Conservation (phyloP, 2,113 vertebrate genomes). For the Cochlearius cochlearius region DNA sequence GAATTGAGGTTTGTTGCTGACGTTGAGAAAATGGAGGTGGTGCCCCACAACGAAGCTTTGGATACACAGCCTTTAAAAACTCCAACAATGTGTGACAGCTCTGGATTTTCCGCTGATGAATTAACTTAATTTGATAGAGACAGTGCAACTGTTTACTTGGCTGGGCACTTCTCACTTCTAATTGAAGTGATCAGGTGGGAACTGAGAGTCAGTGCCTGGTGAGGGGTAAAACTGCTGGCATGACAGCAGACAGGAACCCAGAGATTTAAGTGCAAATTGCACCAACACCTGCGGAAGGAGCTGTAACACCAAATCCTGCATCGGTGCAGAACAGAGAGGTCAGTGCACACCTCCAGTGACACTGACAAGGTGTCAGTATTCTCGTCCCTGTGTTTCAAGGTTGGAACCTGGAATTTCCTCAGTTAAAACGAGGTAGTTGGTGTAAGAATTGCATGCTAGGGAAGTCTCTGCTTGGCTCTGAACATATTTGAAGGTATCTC, state of each 20-base stretch:
- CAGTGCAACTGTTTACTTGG: neutral
- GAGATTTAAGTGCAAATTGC: neutral
- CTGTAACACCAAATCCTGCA: neutral
- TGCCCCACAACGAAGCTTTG: neutral
- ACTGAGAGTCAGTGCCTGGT: neutral
- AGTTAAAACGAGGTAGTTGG: neutral
- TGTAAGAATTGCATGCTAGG: neutral
- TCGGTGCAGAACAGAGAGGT: accelerated
- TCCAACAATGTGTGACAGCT: neutral
- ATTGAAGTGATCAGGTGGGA: neutral
- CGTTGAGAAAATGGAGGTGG: slow-evolving; percentile 2
- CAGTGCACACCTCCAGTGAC: neutral
- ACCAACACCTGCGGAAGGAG: neutral
- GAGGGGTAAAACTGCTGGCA: neutral
- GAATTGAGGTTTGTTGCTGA: slow-evolving; percentile 10
- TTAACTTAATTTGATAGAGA: neutral
- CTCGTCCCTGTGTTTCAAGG: neutral
- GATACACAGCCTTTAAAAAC: neutral
- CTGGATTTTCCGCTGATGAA: neutral
- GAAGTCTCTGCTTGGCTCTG: neutral
- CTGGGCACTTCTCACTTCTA: neutral
- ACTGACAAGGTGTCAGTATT: accelerated
- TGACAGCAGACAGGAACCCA: neutral
- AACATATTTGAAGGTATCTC: neutral
- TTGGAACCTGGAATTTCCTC: neutral